These are phyloP conservation scores for Holothuria leucospilota DNA, from an alignment of 53 echinoderm and acorn worm genomes.

Conservation along the genomic window DNA sequence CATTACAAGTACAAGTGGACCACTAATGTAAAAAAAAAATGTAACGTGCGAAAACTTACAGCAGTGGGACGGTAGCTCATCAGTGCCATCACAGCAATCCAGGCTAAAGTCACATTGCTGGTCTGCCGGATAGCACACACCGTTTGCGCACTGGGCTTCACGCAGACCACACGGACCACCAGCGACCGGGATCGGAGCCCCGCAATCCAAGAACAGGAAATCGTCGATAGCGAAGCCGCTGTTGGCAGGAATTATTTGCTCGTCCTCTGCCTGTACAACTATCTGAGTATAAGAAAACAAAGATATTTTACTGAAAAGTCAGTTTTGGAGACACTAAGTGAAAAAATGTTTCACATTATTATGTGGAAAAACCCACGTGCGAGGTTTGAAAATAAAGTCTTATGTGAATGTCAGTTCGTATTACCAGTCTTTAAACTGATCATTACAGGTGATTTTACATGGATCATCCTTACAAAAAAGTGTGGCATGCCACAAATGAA, in stretches of 20 bases:
- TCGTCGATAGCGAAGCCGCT: constrained; percentile 90
- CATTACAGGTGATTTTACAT: too few relatives aligned
- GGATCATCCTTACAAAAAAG: too few relatives aligned
- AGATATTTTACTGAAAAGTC: too few relatives aligned
- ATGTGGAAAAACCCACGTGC: too few relatives aligned
- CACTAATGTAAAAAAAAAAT: too few relatives aligned
- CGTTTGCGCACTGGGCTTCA: constrained; percentile 68
- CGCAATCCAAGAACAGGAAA: constrained; percentile 78
- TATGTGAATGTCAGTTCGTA: too few relatives aligned
- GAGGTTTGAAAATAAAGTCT: too few relatives aligned
- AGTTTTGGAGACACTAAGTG: too few relatives aligned
- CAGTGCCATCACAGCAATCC: constrained; percentile 82
- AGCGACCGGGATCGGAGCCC: constrained; percentile 41
- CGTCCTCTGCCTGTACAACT: constrained; percentile 79
- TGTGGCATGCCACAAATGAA: too few relatives aligned
- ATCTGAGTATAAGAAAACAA: constrained; percentile 44
- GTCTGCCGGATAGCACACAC: constrained; percentile 68
- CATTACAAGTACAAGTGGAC: too few relatives aligned
- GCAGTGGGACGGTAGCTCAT: constrained; percentile 65
- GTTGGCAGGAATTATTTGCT: constrained; percentile 60
- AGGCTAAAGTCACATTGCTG: constrained; percentile 76
- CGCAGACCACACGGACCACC: constrained; percentile 47
- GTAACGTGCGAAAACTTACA: constrained; percentile 22
- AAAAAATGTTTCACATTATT: too few relatives aligned
- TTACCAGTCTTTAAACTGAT: too few relatives aligned